Conservation (phyloP, 1,140 invertebrate genomes). For the Asobara japonica region DNA sequence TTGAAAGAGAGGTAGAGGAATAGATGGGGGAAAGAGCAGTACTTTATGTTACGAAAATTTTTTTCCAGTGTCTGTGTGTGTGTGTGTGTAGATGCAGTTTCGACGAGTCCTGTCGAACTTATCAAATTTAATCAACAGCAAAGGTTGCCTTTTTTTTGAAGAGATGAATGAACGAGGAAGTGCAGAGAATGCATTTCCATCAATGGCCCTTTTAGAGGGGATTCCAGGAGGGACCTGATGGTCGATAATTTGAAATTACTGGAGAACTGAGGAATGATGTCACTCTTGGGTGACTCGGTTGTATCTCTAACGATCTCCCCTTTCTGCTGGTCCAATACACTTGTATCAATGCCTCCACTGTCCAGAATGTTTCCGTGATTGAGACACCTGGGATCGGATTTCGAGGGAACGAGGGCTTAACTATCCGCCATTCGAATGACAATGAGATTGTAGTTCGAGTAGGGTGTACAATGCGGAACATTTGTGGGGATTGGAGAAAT, state of each 20-base stretch:
- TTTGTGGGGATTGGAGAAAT: neutral
- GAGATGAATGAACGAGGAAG: neutral
- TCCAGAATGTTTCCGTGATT: slow-evolving; percentile 27
- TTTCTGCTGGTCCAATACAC: slow-evolving; percentile 6
- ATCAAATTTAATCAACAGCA: neutral
- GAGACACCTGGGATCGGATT: slow-evolving; percentile 32
- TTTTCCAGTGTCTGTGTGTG: too few species aligned
- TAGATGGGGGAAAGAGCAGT: too few species aligned
- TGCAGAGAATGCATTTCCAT: slow-evolving; percentile 35
- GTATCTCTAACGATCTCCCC: neutral
- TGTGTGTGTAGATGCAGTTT: too few species aligned
- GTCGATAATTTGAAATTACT: too few species aligned
- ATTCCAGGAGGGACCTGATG: neutral
- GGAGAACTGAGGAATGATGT: slow-evolving; percentile 1
- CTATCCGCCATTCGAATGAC: neutral
- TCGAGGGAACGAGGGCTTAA: neutral
- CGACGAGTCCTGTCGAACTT: too few species aligned
- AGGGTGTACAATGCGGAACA: neutral
- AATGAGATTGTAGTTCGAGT: neutral
- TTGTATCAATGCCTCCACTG: neutral
- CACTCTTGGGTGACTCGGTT: neutral
- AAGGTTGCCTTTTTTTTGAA: too few species aligned
- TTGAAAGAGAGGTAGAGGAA: too few species aligned
- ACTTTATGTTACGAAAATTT: too few species aligned
- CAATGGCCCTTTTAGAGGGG: slow-evolving; percentile 22